These are phyloP conservation scores for Budorcas taxicolor DNA, from an alignment of 2,113 vertebrate species.

Conservation along the genomic window DNA sequence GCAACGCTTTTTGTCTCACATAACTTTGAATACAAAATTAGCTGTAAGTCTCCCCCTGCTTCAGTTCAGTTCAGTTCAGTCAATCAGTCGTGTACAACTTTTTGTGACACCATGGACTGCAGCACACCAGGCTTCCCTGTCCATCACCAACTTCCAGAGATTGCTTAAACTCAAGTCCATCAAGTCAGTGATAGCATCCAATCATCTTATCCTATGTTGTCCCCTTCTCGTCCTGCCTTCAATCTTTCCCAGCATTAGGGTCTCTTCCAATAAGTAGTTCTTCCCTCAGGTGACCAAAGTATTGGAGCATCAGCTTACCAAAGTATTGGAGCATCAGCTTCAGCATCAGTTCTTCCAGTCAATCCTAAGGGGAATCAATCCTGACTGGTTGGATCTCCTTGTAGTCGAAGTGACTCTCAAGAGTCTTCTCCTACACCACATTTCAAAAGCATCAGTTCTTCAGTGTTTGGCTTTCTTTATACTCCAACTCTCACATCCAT, in stretches of 20 bases:
- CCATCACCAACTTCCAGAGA: neutral
- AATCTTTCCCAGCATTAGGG: neutral
- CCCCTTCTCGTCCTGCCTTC: neutral
- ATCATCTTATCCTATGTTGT: neutral
- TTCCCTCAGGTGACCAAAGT: neutral
- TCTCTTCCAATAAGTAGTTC: neutral
- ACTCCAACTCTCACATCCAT: neutral
- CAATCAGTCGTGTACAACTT: neutral
- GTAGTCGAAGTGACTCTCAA: neutral
- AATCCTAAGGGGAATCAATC: neutral
- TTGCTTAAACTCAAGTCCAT: neutral
- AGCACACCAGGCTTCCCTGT: neutral
- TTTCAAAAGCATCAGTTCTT: neutral
- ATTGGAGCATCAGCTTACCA: neutral
- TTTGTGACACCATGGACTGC: neutral
- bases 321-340: neutral
- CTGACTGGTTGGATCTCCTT: neutral
- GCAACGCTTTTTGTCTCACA: neutral
- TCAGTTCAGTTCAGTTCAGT: neutral
- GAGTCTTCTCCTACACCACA: neutral
- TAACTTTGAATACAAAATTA: neutral
- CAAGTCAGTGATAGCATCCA: rapidly evolving
- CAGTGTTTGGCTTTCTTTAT: neutral
- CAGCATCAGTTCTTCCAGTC: neutral
- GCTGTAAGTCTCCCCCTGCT: neutral